Percentiles rank a stretch among this genome's conserved stretches.
phyloP scores from a whole-genome alignment of 2,797 vertebrate genomes.

The Geotrypetes seraphini region DNA sequence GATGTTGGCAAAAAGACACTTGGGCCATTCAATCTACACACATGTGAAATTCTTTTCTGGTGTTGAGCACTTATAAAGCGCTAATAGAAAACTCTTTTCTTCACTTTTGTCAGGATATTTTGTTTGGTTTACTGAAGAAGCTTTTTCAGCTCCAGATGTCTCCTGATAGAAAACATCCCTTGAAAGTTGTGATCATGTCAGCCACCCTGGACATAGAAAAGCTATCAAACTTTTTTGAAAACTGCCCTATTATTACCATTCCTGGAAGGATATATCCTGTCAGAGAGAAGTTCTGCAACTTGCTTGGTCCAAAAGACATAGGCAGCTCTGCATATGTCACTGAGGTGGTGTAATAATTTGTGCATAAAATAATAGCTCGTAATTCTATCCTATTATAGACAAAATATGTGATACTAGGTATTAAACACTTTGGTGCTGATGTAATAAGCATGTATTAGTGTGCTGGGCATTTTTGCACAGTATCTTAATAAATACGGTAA shows the following conservation, averaged over 20 bases:
- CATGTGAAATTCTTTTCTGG: too few relatives aligned
- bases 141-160: constrained; percentile 55
- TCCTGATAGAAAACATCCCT: constrained; percentile 43
- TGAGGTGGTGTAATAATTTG: too few relatives aligned
- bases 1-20: too few relatives aligned
- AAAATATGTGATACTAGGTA: too few relatives aligned
- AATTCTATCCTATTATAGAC: too few relatives aligned
- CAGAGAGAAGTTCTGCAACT: constrained; percentile 74
- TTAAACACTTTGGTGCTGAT: too few relatives aligned
- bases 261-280: constrained; percentile 88
- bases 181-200: constrained; percentile 94
- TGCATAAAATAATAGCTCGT: constrained; percentile 1
- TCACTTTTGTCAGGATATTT: constrained; percentile 71
- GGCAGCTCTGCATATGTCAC: constrained; percentile 78
- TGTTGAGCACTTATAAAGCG: too few relatives aligned
- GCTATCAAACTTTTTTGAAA: constrained; percentile 74
- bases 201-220: constrained; percentile 89
- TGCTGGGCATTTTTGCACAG: too few relatives aligned
- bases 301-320: constrained; percentile 78
- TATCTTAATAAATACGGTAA: too few relatives aligned
- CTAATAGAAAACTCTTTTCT: too few relatives aligned
- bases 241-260: constrained; percentile 77
- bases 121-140: constrained; percentile 88
- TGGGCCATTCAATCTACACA: too few relatives aligned
- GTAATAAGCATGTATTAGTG: too few relatives aligned